These are phyloP conservation scores for Oxycera nigricornis DNA, from an alignment of 2,888 invertebrate species.

Conservation along the genomic window DNA sequence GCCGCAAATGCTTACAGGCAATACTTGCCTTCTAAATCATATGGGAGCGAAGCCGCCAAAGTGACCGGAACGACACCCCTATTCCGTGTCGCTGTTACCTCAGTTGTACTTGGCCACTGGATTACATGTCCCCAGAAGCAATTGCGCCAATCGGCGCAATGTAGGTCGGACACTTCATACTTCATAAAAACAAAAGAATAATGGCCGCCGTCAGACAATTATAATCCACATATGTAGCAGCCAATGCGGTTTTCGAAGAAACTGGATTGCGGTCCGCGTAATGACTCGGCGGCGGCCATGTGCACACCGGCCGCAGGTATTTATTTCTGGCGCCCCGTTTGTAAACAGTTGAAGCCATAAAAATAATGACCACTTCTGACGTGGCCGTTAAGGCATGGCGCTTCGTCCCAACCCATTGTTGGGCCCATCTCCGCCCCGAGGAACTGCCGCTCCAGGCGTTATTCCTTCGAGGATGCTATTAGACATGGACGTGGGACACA, in stretches of 20 bases:
- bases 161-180: constrained; percentile 32
- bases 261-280: constrained; percentile 4
- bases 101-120: constrained; percentile 26
- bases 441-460: background rate
- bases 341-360: constrained; percentile 29
- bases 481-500: background rate
- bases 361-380: constrained; percentile 29
- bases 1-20: background rate
- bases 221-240: background rate
- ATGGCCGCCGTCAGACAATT: constrained; percentile 31
- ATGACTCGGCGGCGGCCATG: background rate
- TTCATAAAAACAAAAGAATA: constrained; percentile 28
- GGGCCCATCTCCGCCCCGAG: background rate
- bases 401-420: constrained; percentile 10
- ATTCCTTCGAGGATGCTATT: background rate
- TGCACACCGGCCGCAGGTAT: constrained; percentile 5
- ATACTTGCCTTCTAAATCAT: background rate
- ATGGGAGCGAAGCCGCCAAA: background rate
- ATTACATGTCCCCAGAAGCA: constrained; percentile 7
- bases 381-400: constrained; percentile 24
- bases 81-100: background rate
- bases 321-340: constrained; percentile 33
- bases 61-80: constrained; percentile 9
- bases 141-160: constrained; percentile 38
- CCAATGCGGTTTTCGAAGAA: background rate